Evolutionary conservation across 2,888 invertebrate genomes (phyloP).

Genomic region (Acrobasis repandana): DNA sequence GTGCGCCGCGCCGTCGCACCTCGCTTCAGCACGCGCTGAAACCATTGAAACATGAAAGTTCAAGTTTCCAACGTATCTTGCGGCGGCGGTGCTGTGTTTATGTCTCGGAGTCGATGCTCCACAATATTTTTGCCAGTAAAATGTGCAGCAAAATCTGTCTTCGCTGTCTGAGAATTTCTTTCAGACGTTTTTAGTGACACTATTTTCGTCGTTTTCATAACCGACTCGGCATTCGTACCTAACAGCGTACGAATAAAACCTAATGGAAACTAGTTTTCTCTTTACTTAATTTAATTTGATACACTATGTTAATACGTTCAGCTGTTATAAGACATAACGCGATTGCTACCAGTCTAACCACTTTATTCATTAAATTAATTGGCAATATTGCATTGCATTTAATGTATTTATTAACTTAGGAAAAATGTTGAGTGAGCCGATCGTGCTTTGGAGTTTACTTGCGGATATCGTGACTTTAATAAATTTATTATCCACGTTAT

Average conservation of each 20-base stretch:
- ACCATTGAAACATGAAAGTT: constrained; percentile 48
- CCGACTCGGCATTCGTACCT: constrained; percentile 5
- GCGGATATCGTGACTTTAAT: background rate
- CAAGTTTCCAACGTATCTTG: constrained; percentile 32
- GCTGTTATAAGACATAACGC: background rate
- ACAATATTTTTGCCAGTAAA: constrained; percentile 29
- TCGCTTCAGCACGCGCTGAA: constrained; percentile 49
- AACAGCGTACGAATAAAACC: constrained; percentile 13
- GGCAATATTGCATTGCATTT: constrained; percentile 13
- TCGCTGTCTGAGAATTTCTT: constrained; percentile 24
- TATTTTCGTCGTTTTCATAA: constrained; percentile 24
- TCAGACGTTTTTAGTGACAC: constrained; percentile 15
- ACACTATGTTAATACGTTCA: background rate
- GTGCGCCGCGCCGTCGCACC: constrained; percentile 56
- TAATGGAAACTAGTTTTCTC: background rate
- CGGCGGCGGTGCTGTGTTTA: constrained; percentile 17
- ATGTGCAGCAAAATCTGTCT: constrained; percentile 28
- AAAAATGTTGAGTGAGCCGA: constrained; percentile 8
- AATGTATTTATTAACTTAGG: constrained; percentile 22
- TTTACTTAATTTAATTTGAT: background rate
- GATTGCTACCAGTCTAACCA: background rate
- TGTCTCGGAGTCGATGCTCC: constrained; percentile 6
- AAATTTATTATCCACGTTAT: too few species aligned
- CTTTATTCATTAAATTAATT: constrained; percentile 1
- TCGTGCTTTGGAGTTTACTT: background rate